A percentile compares a stretch with the other conserved stretches of the same genome.
These are phyloP conservation scores for Oasisia sp. DNA, from an alignment of 2,888 invertebrate species.

Conservation along the genomic window DNA sequence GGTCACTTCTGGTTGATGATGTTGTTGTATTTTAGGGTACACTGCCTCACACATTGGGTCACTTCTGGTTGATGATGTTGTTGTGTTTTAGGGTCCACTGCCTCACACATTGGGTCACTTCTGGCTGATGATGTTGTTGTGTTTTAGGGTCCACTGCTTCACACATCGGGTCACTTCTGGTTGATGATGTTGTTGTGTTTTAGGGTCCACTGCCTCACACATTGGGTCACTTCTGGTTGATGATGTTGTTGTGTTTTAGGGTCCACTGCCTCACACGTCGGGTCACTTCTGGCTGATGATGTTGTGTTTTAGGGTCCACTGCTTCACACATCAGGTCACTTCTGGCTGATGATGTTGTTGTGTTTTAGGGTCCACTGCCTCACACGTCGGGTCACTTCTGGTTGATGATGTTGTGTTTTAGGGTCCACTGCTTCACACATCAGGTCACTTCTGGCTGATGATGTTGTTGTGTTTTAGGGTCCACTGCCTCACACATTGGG, in stretches of 20 bases:
- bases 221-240: constrained; percentile 85
- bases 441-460: constrained; percentile 84
- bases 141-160: constrained; percentile 82
- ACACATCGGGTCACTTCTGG: constrained; percentile 92
- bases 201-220: constrained; percentile 90
- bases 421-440: constrained; percentile 88
- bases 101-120: constrained; percentile 89
- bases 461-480: constrained; percentile 71
- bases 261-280: constrained; percentile 86
- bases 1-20: constrained; percentile 82
- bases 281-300: constrained; percentile 82
- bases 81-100: constrained; percentile 79
- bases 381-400: constrained; percentile 93
- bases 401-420: constrained; percentile 60
- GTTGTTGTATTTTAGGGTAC: constrained; percentile 76
- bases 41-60: constrained; percentile 83
- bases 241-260: constrained; percentile 68
- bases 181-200: too few relatives aligned
- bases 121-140: constrained; percentile 68
- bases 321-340: constrained; percentile 86
- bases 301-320: constrained; percentile 79
- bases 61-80: constrained; percentile 76
- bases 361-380: constrained; percentile 81
- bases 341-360: constrained; percentile 71
- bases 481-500: constrained; percentile 86